Evolutionary conservation across 2,888 invertebrate species (phyloP).

Genomic region (Agrochola circellaris): DNA sequence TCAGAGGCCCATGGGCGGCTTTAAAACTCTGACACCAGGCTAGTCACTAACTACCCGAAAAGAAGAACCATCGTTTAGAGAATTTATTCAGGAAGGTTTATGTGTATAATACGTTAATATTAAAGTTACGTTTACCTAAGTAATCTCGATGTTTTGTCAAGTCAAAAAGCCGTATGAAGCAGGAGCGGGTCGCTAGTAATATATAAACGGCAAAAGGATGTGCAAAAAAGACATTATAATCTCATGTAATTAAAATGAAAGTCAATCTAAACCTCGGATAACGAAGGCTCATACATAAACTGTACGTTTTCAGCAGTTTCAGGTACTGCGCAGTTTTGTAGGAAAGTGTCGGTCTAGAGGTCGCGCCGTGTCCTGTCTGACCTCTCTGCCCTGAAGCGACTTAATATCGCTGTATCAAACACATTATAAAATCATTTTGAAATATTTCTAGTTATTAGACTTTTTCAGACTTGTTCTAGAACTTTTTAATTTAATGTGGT

Average conservation of each 20-base stretch:
- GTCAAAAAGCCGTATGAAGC: no score
- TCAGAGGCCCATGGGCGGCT: no score
- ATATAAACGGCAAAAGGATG: background rate
- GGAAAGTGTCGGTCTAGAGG: conserved; percentile 64
- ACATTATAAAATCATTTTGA: conserved; percentile 45
- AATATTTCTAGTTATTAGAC: background rate
- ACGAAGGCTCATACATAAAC: conserved; percentile 5
- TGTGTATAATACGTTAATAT: no score
- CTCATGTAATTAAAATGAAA: background rate
- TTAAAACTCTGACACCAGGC: no score
- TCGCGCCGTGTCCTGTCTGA: conserved; percentile 62
- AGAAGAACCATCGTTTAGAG: no score
- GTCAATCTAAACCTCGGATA: conserved; percentile 14
- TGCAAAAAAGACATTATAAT: background rate
- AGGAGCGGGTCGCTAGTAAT: background rate
- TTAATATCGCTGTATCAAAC: conserved; percentile 50
- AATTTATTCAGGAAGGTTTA: no score
- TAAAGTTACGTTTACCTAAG: no score
- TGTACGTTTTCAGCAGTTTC: conserved; percentile 37
- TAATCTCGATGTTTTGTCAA: no score
- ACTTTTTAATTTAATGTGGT: background rate
- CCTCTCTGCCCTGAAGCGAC: conserved; percentile 51
- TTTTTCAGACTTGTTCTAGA: background rate
- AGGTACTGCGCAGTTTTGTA: conserved; percentile 61
- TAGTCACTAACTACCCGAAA: no score